Base-by-base conservation (phyloP, 2,888 invertebrate species). In the Ypsolopha sequella region DNA sequence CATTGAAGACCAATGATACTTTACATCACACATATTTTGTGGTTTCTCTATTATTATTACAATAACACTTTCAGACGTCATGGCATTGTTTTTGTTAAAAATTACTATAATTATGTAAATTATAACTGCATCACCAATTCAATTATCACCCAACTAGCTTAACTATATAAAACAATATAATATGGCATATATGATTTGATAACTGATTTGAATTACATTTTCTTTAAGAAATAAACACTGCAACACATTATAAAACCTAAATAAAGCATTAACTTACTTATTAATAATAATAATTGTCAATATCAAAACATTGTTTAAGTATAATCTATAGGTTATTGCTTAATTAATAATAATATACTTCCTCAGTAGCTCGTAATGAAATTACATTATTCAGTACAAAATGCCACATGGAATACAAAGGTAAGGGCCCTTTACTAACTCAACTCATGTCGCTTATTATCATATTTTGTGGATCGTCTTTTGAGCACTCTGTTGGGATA, bases 151-250 rank as follows among this genome's bases (percentile, higher is more conserved):
- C 74, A 76, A 74, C 75, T 78, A 76, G 68, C 82, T 82, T 84
- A 84, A 69, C 46, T 73, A 74, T 73, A 74, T 73, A 80, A 85
- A 84, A 82, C 80, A 53, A 81, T 76, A 77, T 73, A 77, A 75
- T 85, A 85, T 85, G 85, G 85, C 85, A 86, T 84, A 62, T 79
- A 80, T 76, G 78, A 79, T 78, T 80, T 72, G 76, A 81, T 81
- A 79, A 73, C 70, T 72, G 71, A 78, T 77, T 78, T 80, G 70
- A 80, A 78, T 76, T 80, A 84, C 69, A 76, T 70, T 78, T 77
- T 80, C 76, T 76, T 79, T 80, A 68, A 78, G 74, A 80, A 82
- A 80, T 80, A 74, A 82, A 79, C 80, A 78, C 70, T 78, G 82
- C 85, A 84, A 84, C 76, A 74, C 67, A 59, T 54, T 53, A 55